These are phyloP conservation scores for Actias luna DNA, from an alignment of 2,888 invertebrate genomes.

Conservation along the genomic window DNA sequence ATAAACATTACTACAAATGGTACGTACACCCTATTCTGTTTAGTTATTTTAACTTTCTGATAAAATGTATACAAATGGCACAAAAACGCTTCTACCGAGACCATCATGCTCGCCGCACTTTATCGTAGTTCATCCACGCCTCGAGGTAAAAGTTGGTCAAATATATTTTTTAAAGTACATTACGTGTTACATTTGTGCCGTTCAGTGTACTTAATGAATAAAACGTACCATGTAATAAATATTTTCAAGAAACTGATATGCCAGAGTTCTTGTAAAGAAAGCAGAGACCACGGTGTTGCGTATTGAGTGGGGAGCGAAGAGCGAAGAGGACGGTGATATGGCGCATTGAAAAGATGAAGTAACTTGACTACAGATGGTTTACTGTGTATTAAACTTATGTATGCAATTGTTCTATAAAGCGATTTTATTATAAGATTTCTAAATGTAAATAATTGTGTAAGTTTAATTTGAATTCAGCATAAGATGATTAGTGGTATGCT, in stretches of 20 bases:
- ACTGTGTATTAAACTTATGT: background rate
- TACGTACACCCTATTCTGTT: background rate
- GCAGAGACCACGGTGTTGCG: conserved; percentile 13
- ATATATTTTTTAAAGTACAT: background rate
- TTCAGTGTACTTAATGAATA: background rate
- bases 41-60: background rate
- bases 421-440: background rate
- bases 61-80: background rate
- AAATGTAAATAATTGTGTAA: too few species aligned
- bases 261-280: background rate
- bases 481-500: background rate
- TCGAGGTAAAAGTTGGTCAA: background rate
- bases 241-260: background rate
- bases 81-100: background rate
- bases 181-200: background rate
- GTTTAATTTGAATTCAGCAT: too few species aligned
- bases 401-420: background rate
- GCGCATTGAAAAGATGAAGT: conserved; percentile 10
- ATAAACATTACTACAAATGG: background rate
- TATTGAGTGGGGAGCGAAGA: conserved; percentile 58
- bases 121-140: background rate
- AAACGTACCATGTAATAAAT: background rate
- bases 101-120: background rate
- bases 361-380: background rate
- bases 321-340: conserved; percentile 59